Percentiles rank a stretch among this genome's conserved stretches.
Evolutionary conservation across 2,113 vertebrate species (phyloP).

Genomic region (Carassius carassius): DNA sequence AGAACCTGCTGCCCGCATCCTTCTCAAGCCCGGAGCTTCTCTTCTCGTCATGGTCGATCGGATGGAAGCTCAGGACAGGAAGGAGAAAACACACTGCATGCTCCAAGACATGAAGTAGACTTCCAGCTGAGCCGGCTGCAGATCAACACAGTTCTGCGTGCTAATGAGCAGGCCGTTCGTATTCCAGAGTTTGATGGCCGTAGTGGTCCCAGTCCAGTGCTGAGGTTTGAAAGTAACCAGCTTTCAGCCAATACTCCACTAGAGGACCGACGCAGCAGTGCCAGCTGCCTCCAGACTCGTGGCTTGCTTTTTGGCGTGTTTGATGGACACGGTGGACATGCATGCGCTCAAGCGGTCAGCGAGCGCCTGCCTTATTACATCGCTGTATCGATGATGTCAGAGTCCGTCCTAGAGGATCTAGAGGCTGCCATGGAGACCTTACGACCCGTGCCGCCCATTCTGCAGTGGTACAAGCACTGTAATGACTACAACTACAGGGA

Average conservation of each 20-base stretch:
- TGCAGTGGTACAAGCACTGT: constrained; percentile 88
- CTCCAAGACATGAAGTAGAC: constrained; percentile 77
- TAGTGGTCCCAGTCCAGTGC: constrained; percentile 75
- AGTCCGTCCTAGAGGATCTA: constrained; percentile 82
- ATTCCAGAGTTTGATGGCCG: constrained; percentile 73
- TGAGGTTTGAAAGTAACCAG: constrained; percentile 91
- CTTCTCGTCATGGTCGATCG: constrained; percentile 54
- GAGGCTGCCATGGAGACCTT: constrained; percentile 83
- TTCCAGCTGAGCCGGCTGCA: constrained; percentile 81
- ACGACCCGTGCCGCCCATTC: constrained; percentile 82
- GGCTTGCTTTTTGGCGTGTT: constrained; percentile 95
- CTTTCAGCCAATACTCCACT: constrained; percentile 88
- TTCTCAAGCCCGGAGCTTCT: constrained; percentile 40
- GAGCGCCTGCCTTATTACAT: constrained; percentile 89
- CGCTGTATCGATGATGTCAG: constrained; percentile 87
- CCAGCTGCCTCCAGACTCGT: constrained; percentile 84
- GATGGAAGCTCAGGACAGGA: constrained; percentile 11
- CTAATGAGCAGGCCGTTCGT: constrained; percentile 80
- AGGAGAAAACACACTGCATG: constrained; percentile 46
- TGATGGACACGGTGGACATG: constrained; percentile 90
- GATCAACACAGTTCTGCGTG: constrained; percentile 81
- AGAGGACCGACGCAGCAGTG: constrained; percentile 87
- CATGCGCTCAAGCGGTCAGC: constrained; percentile 89
- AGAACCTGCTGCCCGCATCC: not conserved
- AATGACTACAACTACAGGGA: constrained; percentile 80